Base-by-base conservation (phyloP, 2,888 invertebrate genomes). In the Drosophila stalkeri region DNA sequence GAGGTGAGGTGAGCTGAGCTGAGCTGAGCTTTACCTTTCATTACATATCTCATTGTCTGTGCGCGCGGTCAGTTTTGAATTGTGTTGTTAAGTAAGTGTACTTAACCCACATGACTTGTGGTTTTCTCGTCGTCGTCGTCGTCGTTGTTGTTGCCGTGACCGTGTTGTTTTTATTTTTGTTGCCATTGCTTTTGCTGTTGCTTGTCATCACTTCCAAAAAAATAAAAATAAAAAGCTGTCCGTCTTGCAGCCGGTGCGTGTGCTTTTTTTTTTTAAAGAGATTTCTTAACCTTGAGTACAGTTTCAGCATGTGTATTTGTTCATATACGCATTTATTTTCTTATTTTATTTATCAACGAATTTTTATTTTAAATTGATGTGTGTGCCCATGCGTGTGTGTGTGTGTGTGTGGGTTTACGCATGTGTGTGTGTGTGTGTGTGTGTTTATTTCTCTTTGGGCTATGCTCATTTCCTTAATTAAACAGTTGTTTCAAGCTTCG, bases 221-320 rank as follows among this genome's bases (percentile, higher is more conserved):
- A 0, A n/a, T n/a, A n/a, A 35, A 37, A 37, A 37, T 1, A 4
- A 47, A 49, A 89, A 82, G 89, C 82, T 87, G 80, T 89, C 79
- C 63, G 68, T 76, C 80, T 67, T 67, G 57, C 67, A 71, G 14
- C 60, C 84, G 74, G 77, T 82, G 80, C 82, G 80, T 82, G 80
- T 51, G 51, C 69, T 69, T 75, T 75, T 70, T 80, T 69, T 75
- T 75, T 70, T 80, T 74, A 83, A 80, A 86, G 81, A 78, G 84
- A 83, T 89, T 90, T 89, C 75, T 79, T 90, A 86, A 90, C 90
- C 90, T 86, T 86, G 90, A 90, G 90, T 85, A 82, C 86, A 88
- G 89, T 85, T 80, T 85, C 72, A 85, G 80, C 55, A 31, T 41
- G 8, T 16, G 14, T 55, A 23, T 31, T n/a, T 27, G 37, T 37